Evolutionary conservation across 2,888 invertebrate genomes (phyloP).

Genomic region (Deroplatys truncata): DNA sequence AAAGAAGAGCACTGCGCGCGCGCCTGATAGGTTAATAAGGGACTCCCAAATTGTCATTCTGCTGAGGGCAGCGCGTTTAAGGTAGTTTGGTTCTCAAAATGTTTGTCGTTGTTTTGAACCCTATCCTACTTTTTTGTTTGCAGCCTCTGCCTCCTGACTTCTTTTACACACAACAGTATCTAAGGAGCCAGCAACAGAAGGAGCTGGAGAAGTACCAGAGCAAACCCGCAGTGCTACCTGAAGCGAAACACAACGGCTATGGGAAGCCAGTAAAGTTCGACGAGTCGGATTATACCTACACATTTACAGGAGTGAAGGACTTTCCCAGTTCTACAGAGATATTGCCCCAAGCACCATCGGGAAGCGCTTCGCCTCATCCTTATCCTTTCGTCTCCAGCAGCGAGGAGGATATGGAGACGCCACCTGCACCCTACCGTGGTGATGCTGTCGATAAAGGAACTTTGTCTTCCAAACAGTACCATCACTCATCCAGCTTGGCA

Average conservation of each 20-base stretch:
- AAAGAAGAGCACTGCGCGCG: too few relatives aligned
- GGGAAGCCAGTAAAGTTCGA: not conserved
- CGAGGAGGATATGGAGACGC: not conserved
- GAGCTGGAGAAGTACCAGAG: not conserved
- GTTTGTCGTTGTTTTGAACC: too few relatives aligned
- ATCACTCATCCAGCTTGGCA: not conserved
- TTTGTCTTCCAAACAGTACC: not conserved
- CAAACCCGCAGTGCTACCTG: not conserved
- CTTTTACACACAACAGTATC: not conserved
- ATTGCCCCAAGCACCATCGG: not conserved
- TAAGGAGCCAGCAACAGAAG: not conserved
- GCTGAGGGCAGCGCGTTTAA: too few relatives aligned
- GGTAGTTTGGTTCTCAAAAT: too few relatives aligned
- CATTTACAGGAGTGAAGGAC: not conserved
- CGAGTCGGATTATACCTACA: not conserved
- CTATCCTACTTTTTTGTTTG: not conserved
- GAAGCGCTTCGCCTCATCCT: not conserved
- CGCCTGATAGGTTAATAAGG: too few relatives aligned
- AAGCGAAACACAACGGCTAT: not conserved
- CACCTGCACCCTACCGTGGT: not conserved
- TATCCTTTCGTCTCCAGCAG: not conserved
- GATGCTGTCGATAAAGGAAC: too few relatives aligned
- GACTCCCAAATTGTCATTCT: too few relatives aligned
- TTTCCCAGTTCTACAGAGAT: not conserved
- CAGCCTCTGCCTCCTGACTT: not conserved